Conservation (phyloP, 2,113 vertebrate species). For the Micronycteris hirsuta region DNA sequence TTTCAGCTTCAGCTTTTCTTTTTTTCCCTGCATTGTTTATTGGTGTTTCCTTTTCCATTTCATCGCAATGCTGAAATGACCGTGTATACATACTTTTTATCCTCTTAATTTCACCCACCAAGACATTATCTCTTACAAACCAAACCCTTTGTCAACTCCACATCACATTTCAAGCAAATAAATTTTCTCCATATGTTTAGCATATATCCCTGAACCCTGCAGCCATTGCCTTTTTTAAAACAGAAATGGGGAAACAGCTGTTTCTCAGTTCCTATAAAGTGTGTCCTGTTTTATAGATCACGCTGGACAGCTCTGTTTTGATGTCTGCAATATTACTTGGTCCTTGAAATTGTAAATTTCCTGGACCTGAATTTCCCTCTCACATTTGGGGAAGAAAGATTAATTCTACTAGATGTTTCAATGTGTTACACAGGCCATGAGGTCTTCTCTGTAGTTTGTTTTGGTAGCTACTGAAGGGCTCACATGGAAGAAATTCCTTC, state of each 20-base stretch:
- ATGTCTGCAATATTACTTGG: constrained; percentile 62
- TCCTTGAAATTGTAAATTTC: constrained; percentile 60
- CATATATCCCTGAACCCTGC: constrained; percentile 48
- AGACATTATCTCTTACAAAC: constrained; percentile 47
- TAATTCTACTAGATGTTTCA: constrained; percentile 32
- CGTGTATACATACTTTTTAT: background rate
- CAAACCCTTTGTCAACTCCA: constrained; percentile 10
- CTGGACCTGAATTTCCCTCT: constrained; percentile 47
- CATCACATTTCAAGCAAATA: constrained; percentile 64
- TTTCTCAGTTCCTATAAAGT: constrained; percentile 61
- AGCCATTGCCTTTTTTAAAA: constrained; percentile 55
- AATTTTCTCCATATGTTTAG: constrained; percentile 52
- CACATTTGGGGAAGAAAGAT: constrained; percentile 43
- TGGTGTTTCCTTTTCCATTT: constrained; percentile 54
- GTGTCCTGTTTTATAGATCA: constrained; percentile 65
- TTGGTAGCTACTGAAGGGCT: constrained; percentile 25
- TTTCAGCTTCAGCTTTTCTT: constrained; percentile 12
- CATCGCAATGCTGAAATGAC: constrained; percentile 43
- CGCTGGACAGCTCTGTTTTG: constrained; percentile 57
- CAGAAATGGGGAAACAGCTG: constrained; percentile 64
- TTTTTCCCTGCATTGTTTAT: constrained; percentile 38
- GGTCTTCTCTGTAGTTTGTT: constrained; percentile 7
- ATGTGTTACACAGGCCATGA: background rate
- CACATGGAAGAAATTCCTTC: background rate
- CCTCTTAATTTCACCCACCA: constrained; percentile 48